phyloP scores from a whole-genome alignment of 2,888 invertebrate species.

The Thereva unica region DNA sequence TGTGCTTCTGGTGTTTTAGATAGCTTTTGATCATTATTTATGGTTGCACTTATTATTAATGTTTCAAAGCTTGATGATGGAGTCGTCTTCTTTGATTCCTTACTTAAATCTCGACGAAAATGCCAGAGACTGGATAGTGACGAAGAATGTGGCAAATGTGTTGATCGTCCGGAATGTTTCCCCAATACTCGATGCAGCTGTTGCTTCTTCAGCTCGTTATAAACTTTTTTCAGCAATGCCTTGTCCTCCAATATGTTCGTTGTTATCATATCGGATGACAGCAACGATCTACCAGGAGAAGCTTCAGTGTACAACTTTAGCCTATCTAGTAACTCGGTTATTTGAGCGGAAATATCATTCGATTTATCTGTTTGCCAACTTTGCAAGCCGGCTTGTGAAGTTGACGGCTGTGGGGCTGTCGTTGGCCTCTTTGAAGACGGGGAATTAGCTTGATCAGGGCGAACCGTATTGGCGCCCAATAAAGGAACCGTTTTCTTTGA shows the following conservation, averaged over 20 bases:
- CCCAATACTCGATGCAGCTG: conserved; percentile 52
- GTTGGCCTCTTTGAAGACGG: conserved; percentile 51
- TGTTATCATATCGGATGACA: conserved; percentile 67
- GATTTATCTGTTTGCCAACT: conserved; percentile 9
- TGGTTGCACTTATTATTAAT: neutral
- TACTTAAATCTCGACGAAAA: conserved; percentile 23
- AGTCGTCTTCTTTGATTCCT: neutral
- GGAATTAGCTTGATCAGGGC: conserved; percentile 53
- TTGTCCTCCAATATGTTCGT: conserved; percentile 74
- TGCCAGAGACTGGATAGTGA: conserved; percentile 36
- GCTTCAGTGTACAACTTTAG: conserved; percentile 43
- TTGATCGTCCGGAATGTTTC: conserved; percentile 47
- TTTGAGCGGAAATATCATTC: conserved; percentile 41
- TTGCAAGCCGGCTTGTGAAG: neutral
- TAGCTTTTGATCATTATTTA: neutral
- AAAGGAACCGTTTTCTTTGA: conserved; percentile 50
- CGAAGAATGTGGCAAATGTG: conserved; percentile 37
- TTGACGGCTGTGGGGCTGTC: neutral
- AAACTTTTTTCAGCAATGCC: conserved; percentile 65
- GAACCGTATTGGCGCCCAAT: conserved; percentile 50
- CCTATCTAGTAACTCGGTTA: conserved; percentile 47
- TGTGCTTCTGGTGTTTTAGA: neutral
- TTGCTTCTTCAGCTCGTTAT: conserved; percentile 53
- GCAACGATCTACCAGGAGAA: conserved; percentile 41
- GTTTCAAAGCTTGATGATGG: neutral